Evolutionary conservation across 2,888 invertebrate genomes (phyloP).

Genomic region (Oeneis ivallda): DNA sequence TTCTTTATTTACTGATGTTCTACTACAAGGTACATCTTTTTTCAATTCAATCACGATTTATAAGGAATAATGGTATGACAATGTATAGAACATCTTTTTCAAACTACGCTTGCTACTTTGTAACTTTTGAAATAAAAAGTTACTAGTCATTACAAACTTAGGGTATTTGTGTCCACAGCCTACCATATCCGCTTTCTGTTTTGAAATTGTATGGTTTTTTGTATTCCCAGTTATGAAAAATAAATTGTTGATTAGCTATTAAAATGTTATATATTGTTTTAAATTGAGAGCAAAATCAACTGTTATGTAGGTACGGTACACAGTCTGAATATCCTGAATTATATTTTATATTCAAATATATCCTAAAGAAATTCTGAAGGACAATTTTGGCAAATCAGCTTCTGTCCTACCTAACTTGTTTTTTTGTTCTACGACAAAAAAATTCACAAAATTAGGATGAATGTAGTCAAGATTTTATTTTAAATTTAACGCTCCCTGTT

Average conservation of each 20-base stretch:
- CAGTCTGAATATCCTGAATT: no score
- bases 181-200: neutral
- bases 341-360: no score
- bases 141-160: neutral
- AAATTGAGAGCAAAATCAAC: neutral
- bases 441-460: no score
- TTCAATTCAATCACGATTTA: neutral
- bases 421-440: no score
- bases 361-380: no score
- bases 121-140: neutral
- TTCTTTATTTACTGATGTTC: neutral
- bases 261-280: no score
- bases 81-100: slow-evolving; percentile 7
- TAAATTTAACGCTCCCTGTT: no score
- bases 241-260: no score
- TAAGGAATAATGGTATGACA: neutral
- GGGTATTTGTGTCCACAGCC: neutral
- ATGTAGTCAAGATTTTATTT: no score
- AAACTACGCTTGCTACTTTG: neutral
- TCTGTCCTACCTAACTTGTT: no score
- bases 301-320: no score
- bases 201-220: neutral
- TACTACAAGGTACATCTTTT: slow-evolving; percentile 9
- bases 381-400: no score
- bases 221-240: neutral